Conservation (phyloP, 53 echinoderm and acorn worm species). For the Astropecten irregularis region DNA sequence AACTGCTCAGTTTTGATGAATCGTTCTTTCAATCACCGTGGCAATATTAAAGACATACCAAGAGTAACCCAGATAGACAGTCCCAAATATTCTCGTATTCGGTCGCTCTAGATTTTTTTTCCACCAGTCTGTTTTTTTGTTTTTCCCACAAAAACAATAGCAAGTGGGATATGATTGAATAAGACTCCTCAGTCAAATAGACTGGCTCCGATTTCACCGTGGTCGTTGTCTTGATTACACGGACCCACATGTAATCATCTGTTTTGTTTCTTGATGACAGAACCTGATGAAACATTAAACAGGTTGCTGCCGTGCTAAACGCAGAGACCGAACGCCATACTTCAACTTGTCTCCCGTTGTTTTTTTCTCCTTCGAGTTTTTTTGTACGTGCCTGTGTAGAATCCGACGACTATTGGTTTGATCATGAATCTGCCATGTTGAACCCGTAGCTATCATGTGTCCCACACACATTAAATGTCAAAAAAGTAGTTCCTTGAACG, state of each 20-base stretch:
- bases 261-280: not conserved
- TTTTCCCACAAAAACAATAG: no score
- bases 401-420: slow-evolving; percentile 6
- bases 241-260: not conserved
- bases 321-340: not conserved
- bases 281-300: slow-evolving; percentile 27
- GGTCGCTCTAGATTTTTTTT: no score
- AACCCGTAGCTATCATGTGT: slow-evolving; percentile 16
- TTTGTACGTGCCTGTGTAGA: not conserved
- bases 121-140: no score
- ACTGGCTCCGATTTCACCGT: not conserved
- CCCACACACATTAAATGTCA: slow-evolving; percentile 46
- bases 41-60: no score
- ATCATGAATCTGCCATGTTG: slow-evolving; percentile 31
- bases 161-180: no score
- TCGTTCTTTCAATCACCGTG: no score
- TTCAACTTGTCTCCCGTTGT: no score
- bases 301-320: not conserved
- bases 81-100: no score
- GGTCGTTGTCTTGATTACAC: slow-evolving; percentile 13
- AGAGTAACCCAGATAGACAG: no score
- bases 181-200: no score
- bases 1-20: no score
- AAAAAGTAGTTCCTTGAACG: slow-evolving; percentile 36
- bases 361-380: no score